A percentile compares a stretch with the other conserved stretches of the same genome.
Evolutionary conservation across 1,140 invertebrate genomes (phyloP).

Genomic region (Harpegnathos saltator): DNA sequence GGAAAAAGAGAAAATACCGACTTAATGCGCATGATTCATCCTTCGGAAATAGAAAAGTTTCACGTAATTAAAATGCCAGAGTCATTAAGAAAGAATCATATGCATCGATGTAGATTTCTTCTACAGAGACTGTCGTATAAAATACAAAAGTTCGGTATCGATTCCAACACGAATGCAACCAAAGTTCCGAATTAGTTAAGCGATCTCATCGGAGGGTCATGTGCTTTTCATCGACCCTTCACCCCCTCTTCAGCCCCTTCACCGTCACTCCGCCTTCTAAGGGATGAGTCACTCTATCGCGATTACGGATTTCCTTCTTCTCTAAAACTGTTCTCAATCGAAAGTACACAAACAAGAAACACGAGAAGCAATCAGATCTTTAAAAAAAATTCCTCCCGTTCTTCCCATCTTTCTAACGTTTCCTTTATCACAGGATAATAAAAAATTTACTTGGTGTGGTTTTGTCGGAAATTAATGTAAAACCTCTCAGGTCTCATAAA

Average conservation of each 20-base stretch:
- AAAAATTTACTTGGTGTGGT: background rate
- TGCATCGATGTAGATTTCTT: background rate
- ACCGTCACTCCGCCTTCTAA: conserved; percentile 6
- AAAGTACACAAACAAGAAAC: background rate
- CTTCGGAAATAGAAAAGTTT: background rate
- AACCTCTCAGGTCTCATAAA: background rate
- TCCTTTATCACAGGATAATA: background rate
- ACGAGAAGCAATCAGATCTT: background rate
- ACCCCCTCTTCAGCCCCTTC: conserved; percentile 5
- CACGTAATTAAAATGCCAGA: background rate
- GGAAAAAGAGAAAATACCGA: conserved; percentile 6
- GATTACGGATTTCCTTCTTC: conserved; percentile 37
- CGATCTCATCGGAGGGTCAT: conserved; percentile 35
- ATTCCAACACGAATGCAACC: conserved; percentile 14
- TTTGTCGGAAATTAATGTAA: no score
- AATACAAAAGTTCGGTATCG: conserved; percentile 32
- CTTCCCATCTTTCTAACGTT: no score
- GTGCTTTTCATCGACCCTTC: conserved; percentile 42
- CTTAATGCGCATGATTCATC: background rate
- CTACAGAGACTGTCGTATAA: background rate
- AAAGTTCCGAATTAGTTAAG: conserved; percentile 40
- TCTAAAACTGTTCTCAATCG: conserved; percentile 12
- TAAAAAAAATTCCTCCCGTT: background rate
- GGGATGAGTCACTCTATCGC: conserved; percentile 58
- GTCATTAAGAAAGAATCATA: background rate